Evolutionary conservation across 2,888 invertebrate genomes (phyloP), one percentile per base, ranked within the genome.

Genomic region (Xanthorhoe designata): DNA sequence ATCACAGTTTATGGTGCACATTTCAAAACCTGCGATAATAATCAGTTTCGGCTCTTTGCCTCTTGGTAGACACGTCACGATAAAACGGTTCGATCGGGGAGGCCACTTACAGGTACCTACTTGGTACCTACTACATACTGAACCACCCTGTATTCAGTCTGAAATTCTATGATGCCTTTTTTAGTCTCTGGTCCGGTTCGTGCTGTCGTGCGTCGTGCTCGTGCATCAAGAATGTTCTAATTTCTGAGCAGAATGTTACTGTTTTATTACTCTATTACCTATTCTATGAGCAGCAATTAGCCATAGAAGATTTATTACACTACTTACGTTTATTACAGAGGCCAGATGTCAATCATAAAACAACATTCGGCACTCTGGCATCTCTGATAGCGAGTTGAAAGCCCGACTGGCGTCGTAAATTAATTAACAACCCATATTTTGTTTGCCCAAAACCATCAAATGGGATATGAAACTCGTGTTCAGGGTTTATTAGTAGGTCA

Each of bases 401-500:
- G 68, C 66, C 64, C 62, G 66, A 66, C 61, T 42, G 57, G 63
- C 49, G 61, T 76, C 76, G 74, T 82, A 82, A 83, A 82, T 83
- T 78, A 83, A 82, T 83, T 80, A 80, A 74, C 70, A 70, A 62
- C 71, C 64, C 72, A 74, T 76, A 69, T 70, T 75, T 76, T 69
- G 71, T 59, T 51, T 51, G 58, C 29, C 35, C 75, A 60, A 77
- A 75, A 75, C 68, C 69, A 77, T 73, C 68, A 72, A 70, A 69
- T 74, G 71, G 75, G 73, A 75, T 74, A 71, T 68, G 69, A 66
- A 66, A 68, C 64, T 73, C 35, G 69, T 65, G 69, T 73, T 73
- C 35, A 62, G 73, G 74, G 69, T 74, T 50, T 71, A 69, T 71
- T 71, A 81, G 78, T 85, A 78, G 89, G 87, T 82, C 86, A 83